Evolutionary conservation across 2,797 vertebrate species (phyloP), one percentile per base, ranked within the genome.

Genomic region (Argya squamiceps): DNA sequence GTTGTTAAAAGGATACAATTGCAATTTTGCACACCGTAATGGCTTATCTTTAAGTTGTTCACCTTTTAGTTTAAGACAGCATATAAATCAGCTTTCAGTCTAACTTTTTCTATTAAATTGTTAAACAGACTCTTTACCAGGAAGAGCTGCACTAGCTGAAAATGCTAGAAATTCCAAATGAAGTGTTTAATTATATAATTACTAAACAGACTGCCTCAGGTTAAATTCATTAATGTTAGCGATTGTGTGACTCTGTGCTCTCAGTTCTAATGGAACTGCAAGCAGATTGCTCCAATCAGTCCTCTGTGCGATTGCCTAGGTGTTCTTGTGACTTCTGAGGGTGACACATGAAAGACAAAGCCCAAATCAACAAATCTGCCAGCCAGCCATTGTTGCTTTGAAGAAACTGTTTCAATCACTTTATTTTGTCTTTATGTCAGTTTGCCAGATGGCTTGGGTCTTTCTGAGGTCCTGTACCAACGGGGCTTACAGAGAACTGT

Each of bases 361-460:
- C 98, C 98, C 97, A 98, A 99, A 99, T 99, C 98, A 99, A 99
- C 98, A 98, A 98, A 98, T 98, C 98, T 98, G 98, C 97, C 97
- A 98, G 97, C 97, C 97, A 97, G 97, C 98, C 98, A 98, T 98
- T 98, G 98, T 97, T 96, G 98, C 98, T 98, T 98, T 98, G 98
- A 98, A 98, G 98, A 99, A 98, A 98, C 98, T 98, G 98, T 98
- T 99, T 99, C 98, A 98, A 98, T 98, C 98, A 98, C 98, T 99
- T 99, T 99, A 98, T 98, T 97, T 98, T 98, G 98, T 99, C 98
- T 99, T 98, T 98, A 98, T 98, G 97, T 99, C 98, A 98, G 98
- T 98, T 98, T 98, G 98, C 98, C 99, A 99, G 99, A 99, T 99
- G 99, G 99, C 98, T 98, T 98, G 98, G 99, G 98, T 98, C 98